A percentile compares a stretch with the other conserved stretches of the same genome.
Evolutionary conservation across 2,113 vertebrate species (phyloP).

Genomic region (Psittacula cyanocephala): DNA sequence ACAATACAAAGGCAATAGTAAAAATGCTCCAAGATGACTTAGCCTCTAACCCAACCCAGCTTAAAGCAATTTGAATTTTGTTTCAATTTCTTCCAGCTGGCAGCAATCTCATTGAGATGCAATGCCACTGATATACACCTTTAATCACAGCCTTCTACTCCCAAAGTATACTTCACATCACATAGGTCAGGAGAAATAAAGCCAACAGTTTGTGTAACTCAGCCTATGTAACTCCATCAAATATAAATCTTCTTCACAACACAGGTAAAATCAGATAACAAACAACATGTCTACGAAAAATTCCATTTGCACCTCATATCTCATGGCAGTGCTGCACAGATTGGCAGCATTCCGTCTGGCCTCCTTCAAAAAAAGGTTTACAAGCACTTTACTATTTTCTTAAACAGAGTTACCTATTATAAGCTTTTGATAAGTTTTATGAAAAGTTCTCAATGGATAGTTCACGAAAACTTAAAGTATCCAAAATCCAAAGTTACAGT

Average conservation of each 20-base stretch:
- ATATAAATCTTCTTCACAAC: not conserved
- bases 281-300: not conserved
- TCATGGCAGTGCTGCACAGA: not conserved
- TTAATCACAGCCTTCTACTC: not conserved
- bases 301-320: not conserved
- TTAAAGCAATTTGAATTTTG: not conserved
- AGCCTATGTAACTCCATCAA: not conserved
- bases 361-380: not conserved
- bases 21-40: not conserved
- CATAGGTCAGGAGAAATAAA: not conserved
- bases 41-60: not conserved
- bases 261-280: not conserved
- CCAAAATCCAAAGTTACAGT: not conserved
- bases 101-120: not conserved
- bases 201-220: not conserved
- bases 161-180: not conserved
- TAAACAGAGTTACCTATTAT: not conserved
- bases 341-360: constrained; percentile 6
- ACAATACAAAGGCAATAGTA: not conserved
- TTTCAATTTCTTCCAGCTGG: constrained; percentile 7
- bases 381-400: not conserved
- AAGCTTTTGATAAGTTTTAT: not conserved
- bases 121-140: not conserved
- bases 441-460: not conserved
- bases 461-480: not conserved